Evolutionary conservation across 2,113 vertebrate species (phyloP), one percentile per base, ranked within the genome.

Genomic region (Oryzias javanicus): DNA sequence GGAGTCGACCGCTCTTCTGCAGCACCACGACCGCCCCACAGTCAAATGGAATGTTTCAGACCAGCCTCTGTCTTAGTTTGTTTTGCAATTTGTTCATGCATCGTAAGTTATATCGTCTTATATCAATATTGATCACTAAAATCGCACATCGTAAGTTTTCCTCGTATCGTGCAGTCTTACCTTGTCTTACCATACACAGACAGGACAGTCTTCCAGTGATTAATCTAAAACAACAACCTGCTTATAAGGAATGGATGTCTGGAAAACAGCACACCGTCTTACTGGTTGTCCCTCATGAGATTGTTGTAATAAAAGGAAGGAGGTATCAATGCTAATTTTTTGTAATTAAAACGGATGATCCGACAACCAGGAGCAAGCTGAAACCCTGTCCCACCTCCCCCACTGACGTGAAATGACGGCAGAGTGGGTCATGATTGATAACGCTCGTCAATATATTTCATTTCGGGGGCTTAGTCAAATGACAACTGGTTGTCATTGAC

Each of bases 401-500:
- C 1, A 56, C 68, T 66, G 72, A 85, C 79, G 80, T 51, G 74
- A 76, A 81, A 72, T 85, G 84, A 86, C 61, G 70, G 78, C 62
- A 61, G 81, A 81, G 81, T 79, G 78, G 82, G 78, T 67, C 17
- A 78, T 92, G 91, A 93, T 91, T 89, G 92, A 92, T 93, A 91
- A 91, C 83, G 15, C 86, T 79, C 81, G 86, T 91, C 89, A 80
- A 90, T 92, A 91, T 90, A 91, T 92, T 92, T 91, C 89, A 91
- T 92, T 90, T 91, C 83, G 85, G 86, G 49, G 91, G 85, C 81
- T 87, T 86, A 92, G 91, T 90, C 92, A 89, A 95, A 94, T 92
- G 93, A 95, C 93, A 93, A 93, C 89, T 88, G 85, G 88, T 90
- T 92, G 93, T 92, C 91, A 92, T 89, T 94, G 92, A 93, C 92